Conservation (phyloP, 53 echinoderm and acorn worm genomes). For the Holothuria scabra region DNA sequence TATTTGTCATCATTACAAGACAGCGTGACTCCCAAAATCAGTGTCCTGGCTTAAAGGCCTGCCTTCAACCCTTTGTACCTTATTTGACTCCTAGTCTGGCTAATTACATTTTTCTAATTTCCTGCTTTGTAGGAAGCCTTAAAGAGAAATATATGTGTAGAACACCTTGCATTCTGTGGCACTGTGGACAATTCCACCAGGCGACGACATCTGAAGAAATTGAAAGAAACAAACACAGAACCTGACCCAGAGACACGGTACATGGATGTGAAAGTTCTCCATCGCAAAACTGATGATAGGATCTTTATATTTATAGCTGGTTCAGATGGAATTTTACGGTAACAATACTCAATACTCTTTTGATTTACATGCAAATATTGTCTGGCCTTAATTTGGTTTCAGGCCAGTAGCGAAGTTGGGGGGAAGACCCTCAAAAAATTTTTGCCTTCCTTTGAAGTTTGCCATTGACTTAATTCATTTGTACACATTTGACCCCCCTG, state of each 20-base stretch:
- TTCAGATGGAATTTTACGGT: constrained; percentile 76
- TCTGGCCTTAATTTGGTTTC: too few relatives aligned
- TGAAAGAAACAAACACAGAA: constrained; percentile 50
- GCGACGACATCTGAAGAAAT: constrained; percentile 52
- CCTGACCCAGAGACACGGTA: constrained; percentile 86
- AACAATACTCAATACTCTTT: neutral
- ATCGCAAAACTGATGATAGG: neutral
- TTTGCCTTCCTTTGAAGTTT: too few relatives aligned
- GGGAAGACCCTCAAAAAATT: too few relatives aligned
- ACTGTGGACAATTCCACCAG: constrained; percentile 66
- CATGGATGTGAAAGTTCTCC: constrained; percentile 63
- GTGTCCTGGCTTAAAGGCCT: too few relatives aligned
- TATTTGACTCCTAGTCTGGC: too few relatives aligned
- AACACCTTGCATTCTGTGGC: constrained; percentile 69
- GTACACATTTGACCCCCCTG: too few relatives aligned
- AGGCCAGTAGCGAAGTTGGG: too few relatives aligned
- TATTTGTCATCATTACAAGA: too few relatives aligned
- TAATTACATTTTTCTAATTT: too few relatives aligned
- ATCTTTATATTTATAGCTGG: constrained; percentile 49
- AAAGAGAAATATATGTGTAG: constrained; percentile 23
- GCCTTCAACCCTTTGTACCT: too few relatives aligned
- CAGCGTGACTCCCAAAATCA: too few relatives aligned
- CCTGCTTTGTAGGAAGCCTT: constrained; percentile 1
- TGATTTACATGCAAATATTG: neutral
- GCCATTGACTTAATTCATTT: too few relatives aligned